Percentiles rank a stretch among this genome's conserved stretches.
phyloP scores from a whole-genome alignment of 2,888 invertebrate species.

The Nephrocerus scutellatus region DNA sequence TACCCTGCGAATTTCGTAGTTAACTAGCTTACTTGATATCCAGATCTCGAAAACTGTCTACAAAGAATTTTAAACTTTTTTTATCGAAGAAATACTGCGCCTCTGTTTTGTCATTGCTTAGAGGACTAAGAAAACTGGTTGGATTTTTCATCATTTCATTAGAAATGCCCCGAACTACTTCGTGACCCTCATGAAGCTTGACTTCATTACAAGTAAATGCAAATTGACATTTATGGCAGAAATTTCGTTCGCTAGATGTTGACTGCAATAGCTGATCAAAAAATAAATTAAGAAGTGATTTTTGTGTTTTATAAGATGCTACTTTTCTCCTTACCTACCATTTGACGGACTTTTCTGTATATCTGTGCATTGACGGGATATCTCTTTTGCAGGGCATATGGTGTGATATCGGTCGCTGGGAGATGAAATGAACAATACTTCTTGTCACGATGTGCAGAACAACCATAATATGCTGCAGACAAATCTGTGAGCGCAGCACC shows the following conservation, averaged over 20 bases:
- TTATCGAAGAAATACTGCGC: slow-evolving; percentile 83
- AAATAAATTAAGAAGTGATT: too few species aligned
- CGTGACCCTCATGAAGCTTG: slow-evolving; percentile 54
- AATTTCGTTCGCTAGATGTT: too few species aligned
- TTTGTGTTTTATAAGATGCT: too few species aligned
- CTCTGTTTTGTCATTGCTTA: slow-evolving; percentile 69
- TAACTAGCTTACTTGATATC: slow-evolving; percentile 51
- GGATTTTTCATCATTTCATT: slow-evolving; percentile 58
- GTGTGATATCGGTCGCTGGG: slow-evolving; percentile 24
- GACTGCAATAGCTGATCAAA: too few species aligned
- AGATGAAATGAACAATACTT: slow-evolving; percentile 69
- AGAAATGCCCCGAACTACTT: slow-evolving; percentile 50
- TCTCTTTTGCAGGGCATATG: slow-evolving; percentile 14
- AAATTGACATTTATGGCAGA: slow-evolving; percentile 59
- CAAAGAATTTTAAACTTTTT: slow-evolving; percentile 58
- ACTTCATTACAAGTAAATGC: too few species aligned
- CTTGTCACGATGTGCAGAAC: slow-evolving; percentile 75
- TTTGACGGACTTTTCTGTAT: slow-evolving; percentile 19
- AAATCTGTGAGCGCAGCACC: too few species aligned
- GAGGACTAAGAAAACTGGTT: slow-evolving; percentile 60
- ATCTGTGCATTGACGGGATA: slow-evolving; percentile 19
- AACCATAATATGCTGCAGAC: slow-evolving; percentile 81
- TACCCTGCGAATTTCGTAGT: background rate
- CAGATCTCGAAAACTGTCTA: slow-evolving; percentile 55
- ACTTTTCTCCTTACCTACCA: slow-evolving; percentile 16